Evolutionary conservation across 1,140 invertebrate genomes (phyloP).

Genomic region (Drosophila malerkotliana): DNA sequence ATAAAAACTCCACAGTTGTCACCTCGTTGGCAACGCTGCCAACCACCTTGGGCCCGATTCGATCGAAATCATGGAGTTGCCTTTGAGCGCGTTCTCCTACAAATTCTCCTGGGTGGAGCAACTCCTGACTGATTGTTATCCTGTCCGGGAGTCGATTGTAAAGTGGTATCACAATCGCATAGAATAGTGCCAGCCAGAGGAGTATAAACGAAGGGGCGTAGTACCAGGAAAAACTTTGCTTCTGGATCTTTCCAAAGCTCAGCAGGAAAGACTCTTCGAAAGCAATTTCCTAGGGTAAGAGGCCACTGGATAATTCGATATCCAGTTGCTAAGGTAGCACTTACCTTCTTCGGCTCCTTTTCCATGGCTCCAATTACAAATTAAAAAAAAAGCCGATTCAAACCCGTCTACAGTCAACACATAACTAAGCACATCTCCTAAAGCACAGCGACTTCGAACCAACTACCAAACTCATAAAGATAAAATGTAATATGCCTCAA

Average conservation of each 20-base stretch:
- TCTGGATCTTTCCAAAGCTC: neutral
- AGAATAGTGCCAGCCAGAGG: slow-evolving; percentile 68
- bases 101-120: slow-evolving; percentile 41
- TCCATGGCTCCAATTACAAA: neutral
- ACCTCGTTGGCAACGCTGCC: slow-evolving; percentile 88
- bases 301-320: neutral
- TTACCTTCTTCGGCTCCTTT: neutral
- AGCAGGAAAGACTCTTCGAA: neutral
- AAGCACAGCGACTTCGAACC: neutral
- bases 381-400: neutral
- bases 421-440: neutral
- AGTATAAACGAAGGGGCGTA: slow-evolving; percentile 65
- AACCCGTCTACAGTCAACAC: neutral
- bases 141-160: slow-evolving; percentile 61
- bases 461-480: slow-evolving; percentile 1
- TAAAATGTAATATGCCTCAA: slow-evolving; percentile 1
- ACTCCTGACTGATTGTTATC: slow-evolving; percentile 48
- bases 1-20: slow-evolving; percentile 85
- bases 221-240: slow-evolving; percentile 53
- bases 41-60: slow-evolving; percentile 88
- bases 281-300: neutral
- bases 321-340: neutral
- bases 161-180: slow-evolving; percentile 64
- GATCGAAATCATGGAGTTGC: slow-evolving; percentile 87
- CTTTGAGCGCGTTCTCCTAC: slow-evolving; percentile 65